Base-by-base conservation (phyloP, 2,888 invertebrate genomes). In the Acleris sparsana region DNA sequence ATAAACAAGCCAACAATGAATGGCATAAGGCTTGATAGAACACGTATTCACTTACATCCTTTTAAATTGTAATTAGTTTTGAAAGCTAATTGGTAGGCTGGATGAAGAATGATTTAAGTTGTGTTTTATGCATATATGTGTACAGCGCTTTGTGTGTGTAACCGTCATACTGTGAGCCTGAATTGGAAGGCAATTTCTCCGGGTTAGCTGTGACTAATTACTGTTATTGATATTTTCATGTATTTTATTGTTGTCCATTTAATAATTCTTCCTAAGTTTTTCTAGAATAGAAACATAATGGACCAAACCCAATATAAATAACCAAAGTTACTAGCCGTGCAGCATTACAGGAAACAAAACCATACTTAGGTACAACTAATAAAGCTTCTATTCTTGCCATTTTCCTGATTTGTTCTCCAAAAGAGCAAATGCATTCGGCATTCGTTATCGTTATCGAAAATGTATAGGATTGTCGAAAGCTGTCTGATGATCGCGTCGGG, bases 51-150 rank as follows among this genome's bases (percentile, higher is more conserved):
- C 52, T 61, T 66, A 53, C 46, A 22, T 62, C 66, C 52, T 62
- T 66, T 59, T 57, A 16, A 52, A 52, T 44, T 25, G 17, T 49
- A 52, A 46, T 61, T 56, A 7, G 16, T 76, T 77, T 74, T 73
- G 75, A 71, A 72, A 73, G 77, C 82, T 88, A 88, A 89, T 88
- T 88, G 88, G 87, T 79, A 79, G 78, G 69, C 61, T 62, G 66
- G 56, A 62, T 66, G 46, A 66, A 53, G 57, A 25, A 56, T 44
- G 29, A 43, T 48, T 25, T 53, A 53, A 59, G 44, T 59, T 59
- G 43, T 61, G 33, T 53, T 65, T 65, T 65, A n/a, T 52, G 22
- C 46, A 46, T 22, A 49, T 25, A 51, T 62, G 7, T 66, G 66
- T 62, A 62, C 56, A 57, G 43, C 46, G 25, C 61, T 61, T 9